Evolutionary conservation across 2,113 vertebrate species (phyloP), one percentile per base, ranked within the genome.

Genomic region (Nipponia nippon): DNA sequence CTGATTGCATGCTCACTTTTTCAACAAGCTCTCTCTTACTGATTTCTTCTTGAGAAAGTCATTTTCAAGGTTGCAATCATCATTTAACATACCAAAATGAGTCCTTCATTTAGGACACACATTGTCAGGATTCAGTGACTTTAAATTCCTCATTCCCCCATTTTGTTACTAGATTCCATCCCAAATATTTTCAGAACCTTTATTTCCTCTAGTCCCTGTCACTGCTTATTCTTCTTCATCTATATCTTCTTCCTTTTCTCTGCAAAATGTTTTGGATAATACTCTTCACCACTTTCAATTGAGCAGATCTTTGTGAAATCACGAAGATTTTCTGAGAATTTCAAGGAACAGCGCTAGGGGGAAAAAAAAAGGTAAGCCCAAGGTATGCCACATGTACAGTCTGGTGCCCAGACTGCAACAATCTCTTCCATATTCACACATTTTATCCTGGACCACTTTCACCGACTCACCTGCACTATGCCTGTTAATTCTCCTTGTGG

Each of bases 1-100:
- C 96, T 97, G 97, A 97, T 82, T 95, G 94, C 95, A 89, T 95
- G 95, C 83, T 95, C 75, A 80, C 84, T 97, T 94, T 80, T 95
- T 32, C 87, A 85, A 72, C 93, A 91, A 83, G 84, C 67, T 93
- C 66, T 52, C 82, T 86, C 86, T 88, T 52, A 84, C 83, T 80
- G 82, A 91, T 96, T 96, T 89, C 77, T 78, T 88, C 80, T 86
- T 92, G 85, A 90, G 95, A 91, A 91, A 96, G 73, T 67, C 10
- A 83, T 83, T 91, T 93, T 71, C 84, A 77, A 93, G 91, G 87
- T 79, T 95, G 93, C 81, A 89, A 87, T 94, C 78, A 97, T 62
- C 62, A 87, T 65, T 89, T 89, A 94, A 92, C 73, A 66, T 44
- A 89, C 53, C 36, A 84, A 94, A 91, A 94, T 32, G 49, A 81